Conservation (phyloP, 2,113 vertebrate genomes). For the Mus pahari region DNA sequence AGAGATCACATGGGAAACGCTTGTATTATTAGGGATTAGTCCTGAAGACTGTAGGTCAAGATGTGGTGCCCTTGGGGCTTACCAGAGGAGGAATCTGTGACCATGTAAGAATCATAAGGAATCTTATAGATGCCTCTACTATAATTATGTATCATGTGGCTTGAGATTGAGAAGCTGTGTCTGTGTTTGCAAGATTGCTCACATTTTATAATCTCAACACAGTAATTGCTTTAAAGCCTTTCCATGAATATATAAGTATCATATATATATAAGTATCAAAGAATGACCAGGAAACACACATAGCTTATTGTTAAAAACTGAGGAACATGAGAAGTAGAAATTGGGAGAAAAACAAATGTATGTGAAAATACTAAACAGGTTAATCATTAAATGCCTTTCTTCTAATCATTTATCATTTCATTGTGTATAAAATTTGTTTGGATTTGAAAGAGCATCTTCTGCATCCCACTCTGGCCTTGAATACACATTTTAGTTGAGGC, state of each 20-base stretch:
- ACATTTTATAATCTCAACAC: not conserved
- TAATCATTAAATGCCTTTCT: not conserved
- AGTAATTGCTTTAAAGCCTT: not conserved
- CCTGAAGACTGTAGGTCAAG: not conserved
- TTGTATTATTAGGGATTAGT: not conserved
- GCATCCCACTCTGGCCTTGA: not conserved
- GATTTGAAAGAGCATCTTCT: not conserved
- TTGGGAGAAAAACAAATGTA: not conserved
- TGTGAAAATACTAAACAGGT: not conserved
- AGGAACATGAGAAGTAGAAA: not conserved
- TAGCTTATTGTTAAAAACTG: not conserved
- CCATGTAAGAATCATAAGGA: not conserved
- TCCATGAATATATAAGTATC: not conserved
- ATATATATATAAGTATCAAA: not conserved
- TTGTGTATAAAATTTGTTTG: not conserved
- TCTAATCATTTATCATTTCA: not conserved
- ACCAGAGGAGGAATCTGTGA: not conserved
- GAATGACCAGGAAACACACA: not conserved
- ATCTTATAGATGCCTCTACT: constrained; percentile 9
- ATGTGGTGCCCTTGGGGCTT: not conserved
- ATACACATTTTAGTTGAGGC: not conserved
- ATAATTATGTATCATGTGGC: not conserved
- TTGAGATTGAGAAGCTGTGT: not conserved
- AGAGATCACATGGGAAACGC: not conserved
- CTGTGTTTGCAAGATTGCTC: not conserved